Conservation (phyloP, 2,888 invertebrate genomes). For the Apamea epomidion region DNA sequence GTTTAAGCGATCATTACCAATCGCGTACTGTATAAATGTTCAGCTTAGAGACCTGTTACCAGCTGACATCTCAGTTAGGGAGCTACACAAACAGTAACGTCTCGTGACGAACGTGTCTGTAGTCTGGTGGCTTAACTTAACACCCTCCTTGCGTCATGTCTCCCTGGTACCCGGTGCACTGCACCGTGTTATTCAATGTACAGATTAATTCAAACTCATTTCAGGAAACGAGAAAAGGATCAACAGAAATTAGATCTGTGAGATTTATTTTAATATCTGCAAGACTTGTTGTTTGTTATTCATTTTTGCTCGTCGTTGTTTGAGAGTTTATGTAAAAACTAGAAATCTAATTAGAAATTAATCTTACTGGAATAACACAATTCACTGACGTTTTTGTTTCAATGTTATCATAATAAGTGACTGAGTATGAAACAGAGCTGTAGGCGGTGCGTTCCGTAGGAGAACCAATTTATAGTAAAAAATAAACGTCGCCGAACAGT, state of each 20-base stretch:
- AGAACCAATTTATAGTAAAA: conserved; percentile 41
- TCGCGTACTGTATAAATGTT: conserved; percentile 8
- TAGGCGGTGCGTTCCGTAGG: conserved; percentile 12
- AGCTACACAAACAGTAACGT: conserved; percentile 40
- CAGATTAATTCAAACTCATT: conserved; percentile 62
- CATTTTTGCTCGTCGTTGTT: conserved; percentile 3
- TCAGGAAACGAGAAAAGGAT: conserved; percentile 52
- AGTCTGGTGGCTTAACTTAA: conserved; percentile 61
- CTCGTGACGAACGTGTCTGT: conserved; percentile 51
- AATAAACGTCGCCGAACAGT: conserved; percentile 29
- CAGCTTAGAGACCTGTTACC: conserved; percentile 16
- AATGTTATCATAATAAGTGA: conserved; percentile 11
- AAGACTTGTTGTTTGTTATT: conserved; percentile 29
- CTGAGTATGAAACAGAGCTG: conserved; percentile 12
- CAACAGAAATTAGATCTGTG: conserved; percentile 37
- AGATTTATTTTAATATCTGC: conserved; percentile 34
- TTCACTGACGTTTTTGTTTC: background rate
- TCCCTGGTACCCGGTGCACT: conserved; percentile 66
- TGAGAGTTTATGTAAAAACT: conserved; percentile 18
- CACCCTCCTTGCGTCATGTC: conserved; percentile 61
- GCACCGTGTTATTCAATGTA: conserved; percentile 65
- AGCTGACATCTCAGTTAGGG: conserved; percentile 30
- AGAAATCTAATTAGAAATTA: conserved; percentile 15
- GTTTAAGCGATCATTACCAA: conserved; percentile 10
- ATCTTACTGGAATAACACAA: conserved; percentile 24